These are phyloP conservation scores for Cheilosia vulpina DNA, from an alignment of 2,888 invertebrate species.

Conservation along the genomic window DNA sequence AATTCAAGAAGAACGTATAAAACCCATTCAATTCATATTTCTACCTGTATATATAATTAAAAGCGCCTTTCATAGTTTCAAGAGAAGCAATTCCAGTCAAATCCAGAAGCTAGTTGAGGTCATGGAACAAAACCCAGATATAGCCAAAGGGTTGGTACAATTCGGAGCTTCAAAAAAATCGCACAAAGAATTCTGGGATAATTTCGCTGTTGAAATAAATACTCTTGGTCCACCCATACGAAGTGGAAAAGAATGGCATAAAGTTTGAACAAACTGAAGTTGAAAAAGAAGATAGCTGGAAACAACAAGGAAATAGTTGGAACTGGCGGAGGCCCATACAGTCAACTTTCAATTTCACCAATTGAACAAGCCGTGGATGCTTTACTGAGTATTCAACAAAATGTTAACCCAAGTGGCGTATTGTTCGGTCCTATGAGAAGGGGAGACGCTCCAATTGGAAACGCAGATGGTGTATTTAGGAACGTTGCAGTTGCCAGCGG, in stretches of 20 bases:
- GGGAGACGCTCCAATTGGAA: neutral
- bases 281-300: neutral
- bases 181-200: neutral
- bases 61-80: neutral
- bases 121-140: too few species aligned
- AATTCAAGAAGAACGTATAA: too few species aligned
- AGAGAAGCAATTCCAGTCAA: neutral
- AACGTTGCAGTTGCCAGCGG: neutral
- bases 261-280: neutral
- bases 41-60: neutral
- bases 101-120: too few species aligned
- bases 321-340: neutral
- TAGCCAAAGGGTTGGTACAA: neutral
- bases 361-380: neutral
- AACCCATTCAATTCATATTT: neutral
- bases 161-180: neutral
- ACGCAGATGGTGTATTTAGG: neutral
- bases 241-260: neutral
- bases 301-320: neutral
- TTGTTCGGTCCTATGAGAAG: neutral
- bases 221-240: neutral
- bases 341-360: neutral
- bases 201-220: neutral
- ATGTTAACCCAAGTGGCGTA: neutral
- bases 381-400: neutral